Conservation (phyloP, 2,797 vertebrate species). For the Coilia nasus region DNA sequence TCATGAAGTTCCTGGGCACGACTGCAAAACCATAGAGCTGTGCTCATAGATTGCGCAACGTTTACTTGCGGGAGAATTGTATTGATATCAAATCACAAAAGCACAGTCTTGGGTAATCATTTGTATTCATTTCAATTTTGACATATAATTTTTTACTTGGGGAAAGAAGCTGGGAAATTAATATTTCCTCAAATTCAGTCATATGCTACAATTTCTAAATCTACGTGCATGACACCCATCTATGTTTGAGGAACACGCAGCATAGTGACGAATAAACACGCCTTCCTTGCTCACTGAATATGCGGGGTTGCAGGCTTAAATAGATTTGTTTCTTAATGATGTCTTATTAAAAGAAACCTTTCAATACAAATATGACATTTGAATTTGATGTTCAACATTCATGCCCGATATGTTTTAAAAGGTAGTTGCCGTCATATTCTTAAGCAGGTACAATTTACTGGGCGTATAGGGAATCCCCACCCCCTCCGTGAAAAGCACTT, state of each 20-base stretch:
- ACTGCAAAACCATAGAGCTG: constrained; percentile 64
- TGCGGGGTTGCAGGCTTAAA: constrained; percentile 22
- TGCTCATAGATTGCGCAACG: not conserved
- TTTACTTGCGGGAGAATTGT: not conserved
- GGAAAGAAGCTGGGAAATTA: not conserved
- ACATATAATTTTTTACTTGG: too few relatives aligned
- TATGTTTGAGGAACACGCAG: constrained; percentile 47
- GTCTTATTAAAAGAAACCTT: not conserved
- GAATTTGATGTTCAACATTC: not conserved
- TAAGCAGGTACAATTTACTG: constrained; percentile 1
- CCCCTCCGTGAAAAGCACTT: constrained; percentile 30
- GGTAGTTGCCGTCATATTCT: not conserved
- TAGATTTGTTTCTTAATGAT: not conserved
- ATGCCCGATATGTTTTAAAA: not conserved
- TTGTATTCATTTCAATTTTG: not conserved
- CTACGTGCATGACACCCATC: constrained; percentile 52
- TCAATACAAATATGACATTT: not conserved
- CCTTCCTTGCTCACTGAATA: constrained; percentile 62
- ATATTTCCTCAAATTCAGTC: not conserved
- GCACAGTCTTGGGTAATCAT: not conserved
- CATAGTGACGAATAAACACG: constrained; percentile 46
- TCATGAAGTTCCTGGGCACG: constrained; percentile 69
- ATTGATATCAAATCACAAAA: not conserved
- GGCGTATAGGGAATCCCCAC: constrained; percentile 47
- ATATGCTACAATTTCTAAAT: constrained; percentile 45